Conservation (phyloP, 2,797 vertebrate species). For the Catharus ustulatus region DNA sequence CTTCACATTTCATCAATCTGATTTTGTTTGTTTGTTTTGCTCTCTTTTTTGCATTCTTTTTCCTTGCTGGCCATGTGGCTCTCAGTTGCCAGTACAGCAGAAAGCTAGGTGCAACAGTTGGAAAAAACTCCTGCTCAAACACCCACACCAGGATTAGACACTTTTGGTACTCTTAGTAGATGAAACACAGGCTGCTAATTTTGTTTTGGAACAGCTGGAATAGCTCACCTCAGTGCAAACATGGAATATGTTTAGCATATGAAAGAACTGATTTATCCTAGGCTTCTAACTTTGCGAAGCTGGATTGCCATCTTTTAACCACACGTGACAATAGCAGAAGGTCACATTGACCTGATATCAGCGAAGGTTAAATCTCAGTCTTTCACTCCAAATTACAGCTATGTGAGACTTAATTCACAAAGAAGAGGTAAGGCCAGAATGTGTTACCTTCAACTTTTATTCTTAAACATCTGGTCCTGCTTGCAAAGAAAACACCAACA, state of each 20-base stretch:
- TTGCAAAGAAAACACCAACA: not conserved
- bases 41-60: not conserved
- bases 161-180: not conserved
- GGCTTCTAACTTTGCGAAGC: not conserved
- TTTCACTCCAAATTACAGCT: not conserved
- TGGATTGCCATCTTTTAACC: not conserved
- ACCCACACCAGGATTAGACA: not conserved
- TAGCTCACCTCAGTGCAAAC: not conserved
- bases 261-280: not conserved
- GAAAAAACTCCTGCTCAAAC: not conserved
- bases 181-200: not conserved
- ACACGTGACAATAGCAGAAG: not conserved
- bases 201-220: not conserved
- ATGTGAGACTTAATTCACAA: not conserved
- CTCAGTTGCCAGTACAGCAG: not conserved
- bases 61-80: not conserved
- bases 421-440: not conserved
- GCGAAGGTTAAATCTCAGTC: not conserved
- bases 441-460: not conserved
- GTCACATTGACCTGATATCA: not conserved
- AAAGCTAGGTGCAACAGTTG: not conserved
- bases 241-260: not conserved
- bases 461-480: not conserved
- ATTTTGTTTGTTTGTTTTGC: not conserved
- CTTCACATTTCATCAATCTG: not conserved